Evolutionary conservation across 2,888 invertebrate genomes (phyloP), one percentile per base, ranked within the genome.

Genomic region (Sphinx pinastri): DNA sequence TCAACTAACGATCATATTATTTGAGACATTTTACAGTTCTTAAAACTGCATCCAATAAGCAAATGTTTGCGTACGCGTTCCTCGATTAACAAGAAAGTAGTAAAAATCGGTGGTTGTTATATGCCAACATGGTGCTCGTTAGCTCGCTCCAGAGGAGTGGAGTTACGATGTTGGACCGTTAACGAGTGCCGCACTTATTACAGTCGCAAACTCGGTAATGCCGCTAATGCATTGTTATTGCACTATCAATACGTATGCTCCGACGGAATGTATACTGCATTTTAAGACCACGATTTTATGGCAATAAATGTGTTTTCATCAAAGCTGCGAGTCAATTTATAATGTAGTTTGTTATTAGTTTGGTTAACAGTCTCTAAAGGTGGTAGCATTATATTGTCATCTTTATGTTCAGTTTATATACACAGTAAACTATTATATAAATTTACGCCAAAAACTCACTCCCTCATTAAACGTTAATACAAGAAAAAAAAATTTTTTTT

Each of bases 101-200:
- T 52, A 69, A 51, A 69, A 60, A 60, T 52, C 8, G 60, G 52
- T 54, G 49, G 49, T 69, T 59, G 52, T 70, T 67, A 52, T 59
- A 59, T 51, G 31, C 47, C 38, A 47, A 70, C 47, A 67, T 31
- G 58, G 83, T 81, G 77, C 78, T 87, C 84, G 87, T 86, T 87
- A 88, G 81, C 75, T 77, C 72, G 60, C 54, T 19, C 19, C 69
- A 73, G 77, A 76, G 74, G 73, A 75, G 78, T 77, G 75, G 74
- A 80, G 80, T 86, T 84, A 86, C 84, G 82, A 83, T 77, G 78
- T 81, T 77, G 81, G 79, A 83, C 82, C 81, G 82, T 84, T 86
- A 86, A 88, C 86, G 79, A 86, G 84, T 82, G 76, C 73, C 79
- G 80, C 83, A 82, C 84, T 85, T 88, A 87, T 85, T 83, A 82